phyloP scores from a whole-genome alignment of 2,797 vertebrate species.

The Bovichtus variegatus region DNA sequence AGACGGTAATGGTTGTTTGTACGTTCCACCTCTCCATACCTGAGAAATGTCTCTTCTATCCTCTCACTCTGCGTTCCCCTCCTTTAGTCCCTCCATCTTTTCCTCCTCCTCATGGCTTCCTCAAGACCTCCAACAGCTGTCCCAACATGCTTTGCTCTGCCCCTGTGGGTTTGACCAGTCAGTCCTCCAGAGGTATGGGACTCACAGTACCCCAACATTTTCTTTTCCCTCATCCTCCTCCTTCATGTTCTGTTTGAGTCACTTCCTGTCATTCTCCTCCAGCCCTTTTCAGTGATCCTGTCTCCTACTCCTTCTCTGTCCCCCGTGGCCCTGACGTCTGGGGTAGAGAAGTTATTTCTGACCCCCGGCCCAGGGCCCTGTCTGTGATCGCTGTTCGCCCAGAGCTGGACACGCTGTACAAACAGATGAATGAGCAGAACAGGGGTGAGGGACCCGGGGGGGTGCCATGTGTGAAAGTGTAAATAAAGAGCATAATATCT shows the following conservation, averaged over 20 bases:
- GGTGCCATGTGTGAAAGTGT: constrained; percentile 11
- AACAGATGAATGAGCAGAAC: constrained; percentile 89
- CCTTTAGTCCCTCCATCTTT: constrained; percentile 70
- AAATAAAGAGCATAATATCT: neutral
- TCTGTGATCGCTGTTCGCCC: constrained; percentile 88
- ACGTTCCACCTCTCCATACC: neutral
- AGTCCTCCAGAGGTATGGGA: constrained; percentile 71
- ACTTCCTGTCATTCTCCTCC: constrained; percentile 71
- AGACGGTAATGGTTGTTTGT: constrained; percentile 47
- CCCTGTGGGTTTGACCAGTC: constrained; percentile 55
- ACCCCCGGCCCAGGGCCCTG: constrained; percentile 74
- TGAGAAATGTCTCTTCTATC: constrained; percentile 25
- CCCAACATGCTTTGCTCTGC: constrained; percentile 80
- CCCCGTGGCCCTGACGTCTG: constrained; percentile 77
- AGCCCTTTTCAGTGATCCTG: constrained; percentile 86
- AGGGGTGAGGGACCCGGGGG: constrained; percentile 72
- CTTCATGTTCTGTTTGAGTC: constrained; percentile 43
- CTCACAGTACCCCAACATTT: constrained; percentile 14
- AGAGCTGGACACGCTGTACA: constrained; percentile 91
- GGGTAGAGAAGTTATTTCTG: constrained; percentile 71
- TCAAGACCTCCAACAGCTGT: constrained; percentile 82
- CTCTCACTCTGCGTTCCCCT: constrained; percentile 62
- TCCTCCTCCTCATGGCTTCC: constrained; percentile 61
- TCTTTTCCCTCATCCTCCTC: constrained; percentile 26
- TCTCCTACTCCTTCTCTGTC: constrained; percentile 74